These are phyloP conservation scores for Pangasianodon gigas DNA, from an alignment of 2,113 vertebrate species.

Conservation along the genomic window DNA sequence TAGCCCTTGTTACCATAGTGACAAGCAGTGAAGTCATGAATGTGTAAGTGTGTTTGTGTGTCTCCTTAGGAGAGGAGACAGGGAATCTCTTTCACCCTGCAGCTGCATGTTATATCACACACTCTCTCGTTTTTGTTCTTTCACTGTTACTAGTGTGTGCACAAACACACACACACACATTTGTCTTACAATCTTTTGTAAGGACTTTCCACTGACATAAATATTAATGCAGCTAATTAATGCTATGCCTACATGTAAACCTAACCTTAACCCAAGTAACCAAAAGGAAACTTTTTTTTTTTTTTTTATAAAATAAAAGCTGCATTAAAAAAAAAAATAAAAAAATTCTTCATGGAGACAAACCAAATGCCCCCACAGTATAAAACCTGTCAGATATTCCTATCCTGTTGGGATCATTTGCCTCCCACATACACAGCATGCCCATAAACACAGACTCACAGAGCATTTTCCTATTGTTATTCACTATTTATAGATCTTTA, in stretches of 20 bases:
- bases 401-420: background rate
- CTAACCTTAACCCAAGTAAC: background rate
- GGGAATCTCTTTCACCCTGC: conserved; percentile 67
- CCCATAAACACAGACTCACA: background rate
- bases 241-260: background rate
- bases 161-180: background rate
- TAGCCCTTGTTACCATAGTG: conserved; percentile 24
- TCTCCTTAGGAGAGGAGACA: conserved; percentile 56
- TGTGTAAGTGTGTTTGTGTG: conserved; percentile 49
- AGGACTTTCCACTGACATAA: background rate
- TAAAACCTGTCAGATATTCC: background rate
- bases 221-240: background rate
- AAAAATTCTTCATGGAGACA: background rate
- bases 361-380: background rate
- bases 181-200: background rate
- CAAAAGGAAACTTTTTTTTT: background rate
- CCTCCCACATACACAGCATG: background rate
- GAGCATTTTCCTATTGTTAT: background rate
- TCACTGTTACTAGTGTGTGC: background rate
- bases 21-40: conserved; percentile 41
- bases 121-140: background rate
- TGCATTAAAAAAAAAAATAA: no score
- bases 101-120: conserved; percentile 60
- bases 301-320: no score
- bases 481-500: background rate